Evolutionary conservation across 2,888 invertebrate genomes (phyloP).

Genomic region (Galerucella pusilla): DNA sequence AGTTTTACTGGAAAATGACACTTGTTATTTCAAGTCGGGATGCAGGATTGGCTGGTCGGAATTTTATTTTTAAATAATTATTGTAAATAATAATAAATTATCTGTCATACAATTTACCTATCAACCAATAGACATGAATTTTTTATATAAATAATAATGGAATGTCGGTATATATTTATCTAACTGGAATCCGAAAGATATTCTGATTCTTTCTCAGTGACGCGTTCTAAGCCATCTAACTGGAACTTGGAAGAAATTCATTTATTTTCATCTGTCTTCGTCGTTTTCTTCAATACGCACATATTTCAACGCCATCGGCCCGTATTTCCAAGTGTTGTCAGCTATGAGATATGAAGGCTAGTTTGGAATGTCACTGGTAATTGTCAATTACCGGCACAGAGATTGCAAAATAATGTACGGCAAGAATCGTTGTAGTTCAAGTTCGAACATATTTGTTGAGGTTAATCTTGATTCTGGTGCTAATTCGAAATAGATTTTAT

Average conservation of each 20-base stretch:
- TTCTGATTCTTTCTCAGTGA: constrained; percentile 2
- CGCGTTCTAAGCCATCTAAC: constrained; percentile 10
- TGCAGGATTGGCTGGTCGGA: too few relatives aligned
- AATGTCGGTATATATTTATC: neutral
- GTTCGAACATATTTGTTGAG: constrained; percentile 23
- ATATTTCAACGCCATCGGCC: constrained; percentile 43
- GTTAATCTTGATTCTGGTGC: constrained; percentile 25
- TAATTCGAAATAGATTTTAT: constrained; percentile 25
- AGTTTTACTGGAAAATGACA: too few relatives aligned
- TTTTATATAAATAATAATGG: neutral
- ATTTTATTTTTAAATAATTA: too few relatives aligned
- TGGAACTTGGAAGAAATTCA: constrained; percentile 24
- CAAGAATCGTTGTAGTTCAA: constrained; percentile 20
- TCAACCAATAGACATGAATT: too few relatives aligned
- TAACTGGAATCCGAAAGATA: neutral
- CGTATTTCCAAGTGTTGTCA: constrained; percentile 46
- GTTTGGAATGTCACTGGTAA: constrained; percentile 48
- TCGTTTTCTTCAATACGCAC: constrained; percentile 34
- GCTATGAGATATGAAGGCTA: constrained; percentile 48
- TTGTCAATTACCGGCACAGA: constrained; percentile 47
- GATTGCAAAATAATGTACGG: constrained; percentile 39
- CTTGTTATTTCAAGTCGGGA: too few relatives aligned
- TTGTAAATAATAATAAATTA: too few relatives aligned
- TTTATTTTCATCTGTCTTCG: constrained; percentile 24
- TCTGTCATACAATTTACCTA: too few relatives aligned